Base-by-base conservation (phyloP, 2,113 vertebrate genomes). In the Cephalophus harveyi region DNA sequence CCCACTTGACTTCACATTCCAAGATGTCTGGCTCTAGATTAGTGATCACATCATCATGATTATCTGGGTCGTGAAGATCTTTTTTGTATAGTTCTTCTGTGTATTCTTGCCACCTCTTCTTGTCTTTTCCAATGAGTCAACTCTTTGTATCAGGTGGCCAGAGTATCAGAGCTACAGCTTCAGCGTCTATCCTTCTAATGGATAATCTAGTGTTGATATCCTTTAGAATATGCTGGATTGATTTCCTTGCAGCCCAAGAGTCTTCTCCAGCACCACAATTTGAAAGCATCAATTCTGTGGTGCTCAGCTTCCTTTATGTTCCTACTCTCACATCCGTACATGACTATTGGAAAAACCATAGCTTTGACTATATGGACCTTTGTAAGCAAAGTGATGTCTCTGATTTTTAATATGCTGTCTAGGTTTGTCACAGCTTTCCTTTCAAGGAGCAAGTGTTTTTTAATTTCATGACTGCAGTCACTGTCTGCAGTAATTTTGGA, bases 251-350 rank as follows among this genome's bases (percentile, higher is more conserved):
- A 36, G 33, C 17, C 17, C 17, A 67, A 67, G 64, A 36, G 30
- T 67, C 64, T 67, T 67, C 33, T 67, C 4, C 2, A 67, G 8
- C 64, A 36, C 33, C 17, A 67, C 33, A 67, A 11, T 67, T 36
- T 21, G 17, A 67, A 67, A 36, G 17, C 17, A 5, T 36, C 64
- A 36, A 0, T 36, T 67, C 33, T 21, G 3, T n/a, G 17, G 33
- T 36, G 8, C 64, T 67, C 64, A 21, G 9, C 64, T 67, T 67
- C 19, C 33, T 67, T 67, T 36, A 36, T 21, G 17, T 17, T 36
- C 64, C 33, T 36, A 36, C 9, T 36, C 64, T 36, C 8, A 67
- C 8, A 67, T 36, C 8, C 2, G 0, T 67, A 21, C 3, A 36
- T 36, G 64, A 36, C 64, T 36, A 36, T 1, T 36, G 64, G 64